Evolutionary conservation across 2,113 vertebrate species (phyloP).

Genomic region (Sterrhoptilus dennistouni): DNA sequence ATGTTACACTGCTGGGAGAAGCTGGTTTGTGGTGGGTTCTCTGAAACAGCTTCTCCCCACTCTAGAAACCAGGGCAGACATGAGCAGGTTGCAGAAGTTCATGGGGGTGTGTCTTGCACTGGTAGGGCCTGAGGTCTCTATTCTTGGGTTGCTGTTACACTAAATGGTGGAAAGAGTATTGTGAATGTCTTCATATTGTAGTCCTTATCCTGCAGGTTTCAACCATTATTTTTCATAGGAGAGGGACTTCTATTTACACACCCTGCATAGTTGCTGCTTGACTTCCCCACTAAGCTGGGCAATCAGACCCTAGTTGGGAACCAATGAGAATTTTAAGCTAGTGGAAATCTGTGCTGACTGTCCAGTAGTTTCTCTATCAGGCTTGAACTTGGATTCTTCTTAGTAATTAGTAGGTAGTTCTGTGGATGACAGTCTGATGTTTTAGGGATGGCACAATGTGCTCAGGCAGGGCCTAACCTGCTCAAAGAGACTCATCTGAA

Average conservation of each 20-base stretch:
- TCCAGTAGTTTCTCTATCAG: not conserved
- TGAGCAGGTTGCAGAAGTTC: not conserved
- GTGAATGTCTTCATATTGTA: not conserved
- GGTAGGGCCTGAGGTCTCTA: not conserved
- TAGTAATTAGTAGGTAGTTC: not conserved
- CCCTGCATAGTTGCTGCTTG: not conserved
- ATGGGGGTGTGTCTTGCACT: not conserved
- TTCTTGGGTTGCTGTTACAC: not conserved
- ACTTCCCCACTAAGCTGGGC: not conserved
- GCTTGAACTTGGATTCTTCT: not conserved
- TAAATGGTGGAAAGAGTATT: not conserved
- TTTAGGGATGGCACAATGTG: not conserved
- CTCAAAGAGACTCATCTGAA: not conserved
- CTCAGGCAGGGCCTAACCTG: not conserved
- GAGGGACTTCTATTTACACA: not conserved
- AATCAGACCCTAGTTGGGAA: not conserved
- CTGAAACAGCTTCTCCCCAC: not conserved
- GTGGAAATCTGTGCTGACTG: not conserved
- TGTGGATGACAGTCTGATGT: not conserved
- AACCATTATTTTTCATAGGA: not conserved
- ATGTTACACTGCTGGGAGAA: accelerated
- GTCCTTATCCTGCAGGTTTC: not conserved
- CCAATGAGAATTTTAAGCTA: not conserved
- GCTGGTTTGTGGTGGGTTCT: not conserved
- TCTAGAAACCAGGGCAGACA: not conserved